These are phyloP conservation scores for Camelus bactrianus DNA, from an alignment of 2,113 vertebrate species.

Conservation along the genomic window DNA sequence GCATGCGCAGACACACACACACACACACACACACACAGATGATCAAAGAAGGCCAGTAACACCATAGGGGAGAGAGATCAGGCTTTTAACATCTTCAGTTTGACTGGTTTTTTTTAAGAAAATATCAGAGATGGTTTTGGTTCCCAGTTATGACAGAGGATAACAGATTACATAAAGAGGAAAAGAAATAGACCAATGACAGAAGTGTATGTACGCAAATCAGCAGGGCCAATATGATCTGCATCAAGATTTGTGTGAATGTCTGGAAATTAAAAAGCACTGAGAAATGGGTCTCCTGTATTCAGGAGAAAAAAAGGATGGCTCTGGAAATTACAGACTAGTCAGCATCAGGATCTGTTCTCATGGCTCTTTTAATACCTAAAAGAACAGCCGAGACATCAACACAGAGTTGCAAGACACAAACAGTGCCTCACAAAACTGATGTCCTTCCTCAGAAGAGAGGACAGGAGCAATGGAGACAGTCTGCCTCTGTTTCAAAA, in stretches of 20 bases:
- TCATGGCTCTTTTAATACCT: slow-evolving; percentile 1
- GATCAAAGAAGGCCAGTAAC: slow-evolving; percentile 15
- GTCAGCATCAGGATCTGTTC: neutral
- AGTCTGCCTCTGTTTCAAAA: neutral
- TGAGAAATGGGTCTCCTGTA: neutral
- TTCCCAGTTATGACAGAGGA: slow-evolving; percentile 1
- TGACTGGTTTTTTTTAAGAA: neutral
- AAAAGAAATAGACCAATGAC: slow-evolving; percentile 22
- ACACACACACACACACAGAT: neutral
- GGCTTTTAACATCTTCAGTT: slow-evolving; percentile 6
- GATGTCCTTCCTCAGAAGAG: neutral
- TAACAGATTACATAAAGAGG: neutral
- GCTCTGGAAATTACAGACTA: neutral
- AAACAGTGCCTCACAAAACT: neutral
- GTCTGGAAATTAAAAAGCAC: neutral
- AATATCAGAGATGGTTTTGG: slow-evolving; percentile 41
- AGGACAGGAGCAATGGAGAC: neutral
- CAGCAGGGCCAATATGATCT: neutral
- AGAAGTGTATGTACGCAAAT: neutral
- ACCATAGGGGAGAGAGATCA: neutral
- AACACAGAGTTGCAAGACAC: neutral
- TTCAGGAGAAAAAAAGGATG: neutral
- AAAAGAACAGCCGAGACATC: neutral
- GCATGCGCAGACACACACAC: fast-evolving
- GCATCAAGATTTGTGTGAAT: neutral